Base-by-base conservation (phyloP, 1,140 invertebrate genomes). In the Drosophila busckii region DNA sequence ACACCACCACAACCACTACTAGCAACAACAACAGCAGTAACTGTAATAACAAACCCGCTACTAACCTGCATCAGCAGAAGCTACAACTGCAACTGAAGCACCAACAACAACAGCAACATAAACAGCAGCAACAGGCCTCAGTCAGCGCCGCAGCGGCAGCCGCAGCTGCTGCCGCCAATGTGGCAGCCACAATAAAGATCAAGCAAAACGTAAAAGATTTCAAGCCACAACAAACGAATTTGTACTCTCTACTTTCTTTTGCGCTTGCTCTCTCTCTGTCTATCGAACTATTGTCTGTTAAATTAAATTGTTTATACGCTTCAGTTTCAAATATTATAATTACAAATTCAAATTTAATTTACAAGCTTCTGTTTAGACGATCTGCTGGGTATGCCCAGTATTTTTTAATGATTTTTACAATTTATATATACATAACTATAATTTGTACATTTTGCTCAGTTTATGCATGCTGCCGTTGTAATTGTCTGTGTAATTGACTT, bases 151-250 rank as follows among this genome's bases (percentile, higher is more conserved):
- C 75, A 15, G 70, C 75, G 59, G 78, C 69, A 13, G 73, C 70
- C 32, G 71, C 70, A 48, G 66, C 71, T 34, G 67, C 75, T 55
- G 70, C 70, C 32, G 76, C 76, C 34, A 83, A 78, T 76, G 83
- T 83, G 34, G 73, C 73, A 15, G 73, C 75, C 49, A 78, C 73
- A 59, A 86, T 86, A 71, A 85, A 86, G 67, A 86, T 86, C 42
- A 87, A 87, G 82, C 83, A 86, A 87, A 87, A 87, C 73, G 80
- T 88, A 86, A 87, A 80, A 53, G 49, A 49, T 22, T 10, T 32
- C 8, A 12, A 64, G 59, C 41, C 65, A n/a, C n/a, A n/a, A n/a
- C n/a, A n/a, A n/a, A n/a, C n/a, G n/a, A n/a, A n/a, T 26, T 63
- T 65, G 46, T 67, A 55, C 52, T 34, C 54, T 67, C 56, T 40